These are phyloP conservation scores for Gryon sp. DNA, from an alignment of 1,140 invertebrate genomes.

Conservation along the genomic window DNA sequence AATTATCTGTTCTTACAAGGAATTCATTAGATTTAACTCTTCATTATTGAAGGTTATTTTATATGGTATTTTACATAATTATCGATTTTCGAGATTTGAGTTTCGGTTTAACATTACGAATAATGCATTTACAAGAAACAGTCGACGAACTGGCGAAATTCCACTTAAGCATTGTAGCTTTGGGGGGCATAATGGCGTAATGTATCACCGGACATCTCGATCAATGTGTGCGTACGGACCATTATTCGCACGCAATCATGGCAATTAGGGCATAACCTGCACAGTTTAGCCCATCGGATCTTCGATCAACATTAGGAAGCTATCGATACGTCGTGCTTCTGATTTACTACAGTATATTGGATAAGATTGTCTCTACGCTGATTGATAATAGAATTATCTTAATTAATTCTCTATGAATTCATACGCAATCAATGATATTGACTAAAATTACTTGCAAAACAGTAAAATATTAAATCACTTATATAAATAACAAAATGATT, in stretches of 20 bases:
- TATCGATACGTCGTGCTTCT: constrained; percentile 34
- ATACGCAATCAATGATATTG: not conserved
- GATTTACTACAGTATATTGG: constrained; percentile 16
- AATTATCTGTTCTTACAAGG: too few relatives aligned
- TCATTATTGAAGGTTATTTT: too few relatives aligned
- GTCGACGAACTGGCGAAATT: constrained; percentile 10
- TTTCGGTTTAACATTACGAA: too few relatives aligned
- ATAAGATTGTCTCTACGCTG: constrained; percentile 27
- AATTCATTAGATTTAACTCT: too few relatives aligned
- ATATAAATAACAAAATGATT: too few relatives aligned
- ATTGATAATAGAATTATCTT: constrained; percentile 39
- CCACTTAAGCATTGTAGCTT: constrained; percentile 23
- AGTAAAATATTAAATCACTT: too few relatives aligned
- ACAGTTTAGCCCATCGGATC: constrained; percentile 45
- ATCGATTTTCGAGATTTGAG: too few relatives aligned
- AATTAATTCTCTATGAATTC: constrained; percentile 28
- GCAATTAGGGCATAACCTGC: constrained; percentile 57
- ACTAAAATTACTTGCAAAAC: not conserved
- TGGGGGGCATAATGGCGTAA: constrained; percentile 34
- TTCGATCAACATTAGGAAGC: constrained; percentile 41
- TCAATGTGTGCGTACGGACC: constrained; percentile 53
- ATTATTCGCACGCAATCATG: constrained; percentile 62
- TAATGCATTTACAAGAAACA: too few relatives aligned
- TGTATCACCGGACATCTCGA: constrained; percentile 48
- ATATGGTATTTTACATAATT: too few relatives aligned